A percentile compares a stretch with the other conserved stretches of the same genome.
Evolutionary conservation across 1,140 invertebrate species (phyloP).

Genomic region (Drosophila mauritiana): DNA sequence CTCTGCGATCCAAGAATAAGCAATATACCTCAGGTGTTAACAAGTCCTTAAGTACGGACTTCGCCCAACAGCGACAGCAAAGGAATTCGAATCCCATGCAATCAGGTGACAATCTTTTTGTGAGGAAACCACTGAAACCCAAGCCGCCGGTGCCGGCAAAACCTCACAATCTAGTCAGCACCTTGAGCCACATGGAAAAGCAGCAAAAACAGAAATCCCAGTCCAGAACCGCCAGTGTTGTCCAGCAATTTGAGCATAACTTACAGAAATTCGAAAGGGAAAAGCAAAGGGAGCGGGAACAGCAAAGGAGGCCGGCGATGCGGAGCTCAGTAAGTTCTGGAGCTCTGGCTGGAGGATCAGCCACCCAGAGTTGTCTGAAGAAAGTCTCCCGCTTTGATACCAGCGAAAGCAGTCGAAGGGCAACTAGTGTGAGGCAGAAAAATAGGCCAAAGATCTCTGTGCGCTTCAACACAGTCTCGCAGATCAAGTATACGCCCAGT

Average conservation of each 20-base stretch:
- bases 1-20: slow-evolving; percentile 75
- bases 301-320: slow-evolving; percentile 58
- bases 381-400: slow-evolving; percentile 81
- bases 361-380: slow-evolving; percentile 76
- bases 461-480: slow-evolving; percentile 85
- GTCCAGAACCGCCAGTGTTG: slow-evolving; percentile 78
- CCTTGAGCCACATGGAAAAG: slow-evolving; percentile 62
- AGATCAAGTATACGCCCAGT: slow-evolving; percentile 81
- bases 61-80: slow-evolving; percentile 76
- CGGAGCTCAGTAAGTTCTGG: slow-evolving; percentile 73
- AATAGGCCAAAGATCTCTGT: slow-evolving; percentile 84
- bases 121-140: slow-evolving; percentile 62
- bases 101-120: slow-evolving; percentile 53
- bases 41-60: slow-evolving; percentile 82
- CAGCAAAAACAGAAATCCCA: slow-evolving; percentile 31
- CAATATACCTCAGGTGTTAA: slow-evolving; percentile 80
- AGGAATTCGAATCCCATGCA: slow-evolving; percentile 78
- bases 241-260: slow-evolving; percentile 85
- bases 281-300: slow-evolving; percentile 73
- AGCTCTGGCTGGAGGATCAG: slow-evolving; percentile 53
- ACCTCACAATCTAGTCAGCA: slow-evolving; percentile 75
- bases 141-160: slow-evolving; percentile 78
- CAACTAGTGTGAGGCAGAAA: slow-evolving; percentile 77
- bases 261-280: slow-evolving; percentile 85
- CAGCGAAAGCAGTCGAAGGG: slow-evolving; percentile 70